phyloP scores from a whole-genome alignment of 2,888 invertebrate species.

The Aquatica leii region DNA sequence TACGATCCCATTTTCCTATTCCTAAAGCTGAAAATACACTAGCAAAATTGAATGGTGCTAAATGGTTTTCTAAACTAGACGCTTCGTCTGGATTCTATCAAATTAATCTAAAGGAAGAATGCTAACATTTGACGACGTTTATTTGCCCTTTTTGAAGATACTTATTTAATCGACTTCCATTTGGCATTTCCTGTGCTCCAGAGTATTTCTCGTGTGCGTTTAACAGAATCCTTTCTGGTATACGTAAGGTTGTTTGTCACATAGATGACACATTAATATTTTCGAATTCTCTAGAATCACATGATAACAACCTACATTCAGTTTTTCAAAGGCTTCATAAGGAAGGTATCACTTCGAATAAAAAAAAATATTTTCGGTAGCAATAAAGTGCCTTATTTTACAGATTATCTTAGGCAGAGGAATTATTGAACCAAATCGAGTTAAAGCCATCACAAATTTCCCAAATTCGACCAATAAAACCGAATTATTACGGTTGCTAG shows the following conservation, averaged over 20 bases:
- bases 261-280: conserved; percentile 10
- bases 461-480: not conserved
- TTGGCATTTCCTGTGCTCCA: not conserved
- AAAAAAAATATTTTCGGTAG: conserved; percentile 3
- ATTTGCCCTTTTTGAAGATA: conserved; percentile 30
- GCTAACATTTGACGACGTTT: conserved; percentile 16
- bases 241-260: not conserved
- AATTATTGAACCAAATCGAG: conserved; percentile 31
- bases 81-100: conserved; percentile 12
- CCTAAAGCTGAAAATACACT: conserved; percentile 10
- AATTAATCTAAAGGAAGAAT: not conserved
- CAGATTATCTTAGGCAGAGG: not conserved
- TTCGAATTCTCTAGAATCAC: not conserved
- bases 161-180: not conserved
- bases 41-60: conserved; percentile 1
- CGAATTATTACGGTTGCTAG: not conserved
- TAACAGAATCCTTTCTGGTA: not conserved
- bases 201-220: not conserved
- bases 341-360: conserved; percentile 10
- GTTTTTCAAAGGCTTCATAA: not conserved
- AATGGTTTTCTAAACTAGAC: conserved; percentile 2
- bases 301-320: not conserved
- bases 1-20: conserved; percentile 11
- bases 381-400: not conserved
- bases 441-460: not conserved